phyloP scores from a whole-genome alignment of 2,888 invertebrate genomes.

The Callyntrura sp. region DNA sequence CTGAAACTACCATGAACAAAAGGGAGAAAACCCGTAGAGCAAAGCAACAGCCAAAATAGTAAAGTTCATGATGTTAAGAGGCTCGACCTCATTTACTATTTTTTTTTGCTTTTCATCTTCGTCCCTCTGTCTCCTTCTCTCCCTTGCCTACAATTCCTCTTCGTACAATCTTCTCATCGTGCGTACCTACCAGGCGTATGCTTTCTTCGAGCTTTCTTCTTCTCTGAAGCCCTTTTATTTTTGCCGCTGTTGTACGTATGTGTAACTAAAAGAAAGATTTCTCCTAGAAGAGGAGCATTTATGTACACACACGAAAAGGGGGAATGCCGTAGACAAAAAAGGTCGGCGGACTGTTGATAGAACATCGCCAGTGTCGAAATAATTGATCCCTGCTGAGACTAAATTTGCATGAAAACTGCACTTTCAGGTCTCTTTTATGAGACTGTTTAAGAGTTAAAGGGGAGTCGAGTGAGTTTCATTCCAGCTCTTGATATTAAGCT shows the following conservation, averaged over 20 bases:
- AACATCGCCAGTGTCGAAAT: conserved; percentile 78
- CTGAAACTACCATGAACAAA: neutral
- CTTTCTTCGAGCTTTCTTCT: conserved; percentile 35
- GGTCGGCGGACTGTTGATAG: conserved; percentile 63
- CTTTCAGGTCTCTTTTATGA: conserved; percentile 80
- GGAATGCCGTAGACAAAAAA: conserved; percentile 30
- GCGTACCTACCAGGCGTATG: no score
- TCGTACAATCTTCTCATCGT: neutral
- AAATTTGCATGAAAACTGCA: conserved; percentile 81
- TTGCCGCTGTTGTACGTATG: conserved; percentile 4
- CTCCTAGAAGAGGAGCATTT: conserved; percentile 38
- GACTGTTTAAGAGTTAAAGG: conserved; percentile 80
- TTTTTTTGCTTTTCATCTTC: conserved; percentile 37
- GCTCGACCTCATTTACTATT: conserved; percentile 68
- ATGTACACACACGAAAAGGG: conserved; percentile 28
- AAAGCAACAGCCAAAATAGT: conserved; percentile 18
- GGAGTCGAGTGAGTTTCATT: conserved; percentile 69
- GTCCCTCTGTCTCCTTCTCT: neutral
- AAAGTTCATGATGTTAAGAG: conserved; percentile 65
- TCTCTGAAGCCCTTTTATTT: conserved; percentile 34
- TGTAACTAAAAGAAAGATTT: neutral
- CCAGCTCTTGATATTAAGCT: conserved; percentile 49
- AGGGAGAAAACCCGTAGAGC: neutral
- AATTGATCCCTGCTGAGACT: conserved; percentile 81
- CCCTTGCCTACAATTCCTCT: neutral